Base-by-base conservation (phyloP, 2,113 vertebrate species). In the Heterotis niloticus region DNA sequence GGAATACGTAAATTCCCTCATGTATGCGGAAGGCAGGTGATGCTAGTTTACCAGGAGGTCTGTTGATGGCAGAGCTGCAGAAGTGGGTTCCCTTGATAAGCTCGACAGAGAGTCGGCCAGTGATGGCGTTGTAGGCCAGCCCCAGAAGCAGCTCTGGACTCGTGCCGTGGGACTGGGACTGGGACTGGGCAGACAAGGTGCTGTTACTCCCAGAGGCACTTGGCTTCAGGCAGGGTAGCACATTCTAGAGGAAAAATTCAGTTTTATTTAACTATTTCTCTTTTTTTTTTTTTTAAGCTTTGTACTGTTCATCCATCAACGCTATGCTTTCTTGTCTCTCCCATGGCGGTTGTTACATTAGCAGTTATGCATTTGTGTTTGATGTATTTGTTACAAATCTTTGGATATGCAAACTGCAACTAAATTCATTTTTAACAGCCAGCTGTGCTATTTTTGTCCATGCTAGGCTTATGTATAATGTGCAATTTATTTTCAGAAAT, bases 1-100 rank as follows among this genome's bases (percentile, higher is more conserved):
- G 69, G 64, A 62, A 10, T 44, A 44, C 7, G 2, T 44, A 4
- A 44, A 18, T 65, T 64, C 75, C 14, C 60, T 62, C 16, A 64
- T 11, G 12, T 34, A 34, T 7, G 20, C 20, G 18, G 14, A 7
- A 44, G 34, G 7, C 34, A 44, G 3, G 7, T 2, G 18, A 51
- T 14, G 23, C 23, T 34, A 12, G 90, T 92, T 88, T 84, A 99
- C 97, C 96, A 83, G 96, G 96, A 1, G 95, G 95, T 85, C 94
- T 91, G 90, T 92, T 96, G 88, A 96, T 83, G 26, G 96, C 93
- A 4, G 96, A 92, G 90, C 97, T 98, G 81, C 95, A 93, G 92
- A 99, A 98, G 90, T 97, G 96, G 83, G 96, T 99, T 78, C 97
- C 97, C 92, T 98, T 98, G 91, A 98, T 95, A 87, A 99, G 89